These are phyloP conservation scores for Netelia fuscicornis DNA, from an alignment of 2,888 invertebrate species.

Conservation along the genomic window DNA sequence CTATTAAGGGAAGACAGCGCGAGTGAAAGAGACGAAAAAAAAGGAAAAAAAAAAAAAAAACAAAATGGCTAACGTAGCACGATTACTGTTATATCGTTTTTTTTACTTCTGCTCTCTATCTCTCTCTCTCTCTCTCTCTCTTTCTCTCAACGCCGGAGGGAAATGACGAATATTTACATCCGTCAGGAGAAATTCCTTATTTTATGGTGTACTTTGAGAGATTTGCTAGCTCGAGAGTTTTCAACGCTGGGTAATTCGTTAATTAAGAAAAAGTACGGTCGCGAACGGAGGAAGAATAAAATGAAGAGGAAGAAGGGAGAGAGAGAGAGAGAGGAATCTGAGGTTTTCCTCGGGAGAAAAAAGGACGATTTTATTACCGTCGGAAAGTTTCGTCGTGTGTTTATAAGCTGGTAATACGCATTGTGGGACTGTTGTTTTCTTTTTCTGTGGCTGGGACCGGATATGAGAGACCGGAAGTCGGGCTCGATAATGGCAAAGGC, in stretches of 20 bases:
- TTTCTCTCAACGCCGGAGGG: background rate
- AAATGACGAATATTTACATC: constrained; percentile 16
- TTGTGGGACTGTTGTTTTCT: background rate
- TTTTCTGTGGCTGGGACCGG: constrained; percentile 57
- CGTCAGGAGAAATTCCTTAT: background rate
- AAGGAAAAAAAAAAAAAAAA: constrained; percentile 1
- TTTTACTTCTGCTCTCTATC: background rate
- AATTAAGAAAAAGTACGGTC: background rate
- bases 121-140: background rate
- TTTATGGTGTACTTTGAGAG: background rate
- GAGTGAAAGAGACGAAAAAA: background rate
- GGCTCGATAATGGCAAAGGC: constrained; percentile 64
- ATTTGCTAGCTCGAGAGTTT: too few relatives aligned
- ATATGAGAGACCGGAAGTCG: constrained; percentile 63
- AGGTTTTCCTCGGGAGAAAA: background rate
- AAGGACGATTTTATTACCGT: too few relatives aligned
- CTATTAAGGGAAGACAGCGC: constrained; percentile 29
- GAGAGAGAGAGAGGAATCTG: too few relatives aligned
- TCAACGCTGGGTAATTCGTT: background rate
- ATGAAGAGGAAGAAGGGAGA: too few relatives aligned
- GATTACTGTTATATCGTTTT: too few relatives aligned
- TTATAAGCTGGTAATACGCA: background rate
- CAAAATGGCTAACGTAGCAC: background rate
- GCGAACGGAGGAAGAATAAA: background rate
- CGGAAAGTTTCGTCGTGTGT: background rate